Evolutionary conservation across 2,113 vertebrate species (phyloP).

Genomic region (Gambusia affinis): DNA sequence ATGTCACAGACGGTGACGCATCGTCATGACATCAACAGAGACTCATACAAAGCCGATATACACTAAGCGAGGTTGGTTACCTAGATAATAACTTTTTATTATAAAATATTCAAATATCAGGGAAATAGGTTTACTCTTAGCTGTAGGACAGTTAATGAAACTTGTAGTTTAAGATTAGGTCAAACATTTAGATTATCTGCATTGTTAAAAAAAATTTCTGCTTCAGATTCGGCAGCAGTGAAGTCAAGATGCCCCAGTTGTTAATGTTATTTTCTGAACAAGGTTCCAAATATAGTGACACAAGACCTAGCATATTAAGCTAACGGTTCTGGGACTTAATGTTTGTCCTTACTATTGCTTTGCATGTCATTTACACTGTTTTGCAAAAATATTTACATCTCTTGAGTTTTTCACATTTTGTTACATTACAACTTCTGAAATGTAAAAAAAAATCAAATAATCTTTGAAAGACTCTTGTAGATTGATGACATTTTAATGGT

Average conservation of each 20-base stretch:
- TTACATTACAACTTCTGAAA: too few relatives aligned
- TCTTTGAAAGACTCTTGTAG: too few relatives aligned
- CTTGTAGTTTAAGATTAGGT: not conserved
- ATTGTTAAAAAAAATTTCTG: not conserved
- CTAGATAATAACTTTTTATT: not conserved
- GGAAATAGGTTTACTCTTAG: not conserved
- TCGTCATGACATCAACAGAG: not conserved
- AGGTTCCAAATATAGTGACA: too few relatives aligned
- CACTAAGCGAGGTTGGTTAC: not conserved
- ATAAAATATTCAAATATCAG: constrained; percentile 1
- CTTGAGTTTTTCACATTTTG: too few relatives aligned
- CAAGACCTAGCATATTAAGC: too few relatives aligned
- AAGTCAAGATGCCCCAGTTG: not conserved
- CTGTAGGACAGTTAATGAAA: not conserved
- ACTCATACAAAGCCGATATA: not conserved
- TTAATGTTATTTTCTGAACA: too few relatives aligned
- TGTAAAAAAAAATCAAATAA: too few relatives aligned
- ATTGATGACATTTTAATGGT: too few relatives aligned
- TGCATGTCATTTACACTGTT: too few relatives aligned
- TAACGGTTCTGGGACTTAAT: too few relatives aligned
- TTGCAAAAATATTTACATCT: too few relatives aligned
- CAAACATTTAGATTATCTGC: not conserved
- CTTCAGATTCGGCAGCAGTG: not conserved
- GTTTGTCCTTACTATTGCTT: too few relatives aligned
- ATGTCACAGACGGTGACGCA: not conserved